Evolutionary conservation across 2,888 invertebrate species (phyloP), one percentile per base, ranked within the genome.

Genomic region (Mythimna albipuncta): DNA sequence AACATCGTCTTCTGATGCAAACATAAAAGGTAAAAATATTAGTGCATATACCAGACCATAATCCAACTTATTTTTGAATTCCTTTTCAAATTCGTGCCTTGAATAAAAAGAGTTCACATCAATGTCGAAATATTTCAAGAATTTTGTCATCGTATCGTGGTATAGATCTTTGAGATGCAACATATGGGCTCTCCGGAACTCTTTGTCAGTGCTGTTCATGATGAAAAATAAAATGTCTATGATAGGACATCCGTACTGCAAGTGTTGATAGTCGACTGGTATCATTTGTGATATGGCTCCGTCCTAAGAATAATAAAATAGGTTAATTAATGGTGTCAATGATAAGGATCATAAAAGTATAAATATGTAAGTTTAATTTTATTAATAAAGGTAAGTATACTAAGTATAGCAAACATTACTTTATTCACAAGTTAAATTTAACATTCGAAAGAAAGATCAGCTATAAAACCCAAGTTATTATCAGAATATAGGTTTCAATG

Each of bases 191-290:
- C 71, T 85, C 13, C 93, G 86, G 44, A 93, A 91, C 10, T 89
- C 55, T 26, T 85, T 83, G 66, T 93, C 92, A 0, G 92, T 91
- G 13, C 87, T 79, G 4, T 72, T 72, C 54, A 88, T 89, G 16
- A 93, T 87, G 64, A 93, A 91, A 61, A 87, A 91, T 0, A 93
- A 5, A 2, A 94, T 81, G 59, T 94, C 94, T 7, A 84, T 58
- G 0, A 91, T 62, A 0, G 92, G 93, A 64, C 85, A 87, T 3
- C 92, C 92, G 67, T 85, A 90, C 77, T 88, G 77, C 0, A 89
- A 68, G 1, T 91, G 44, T 65, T 94, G 93, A 55, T 89, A 94
- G 75, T 94, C 93, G 0, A 91, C 81, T 35, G 89, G 81, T 41
- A 92, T 84, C 0, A 91, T 82, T 66, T 92, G 89, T 0, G 73